These are phyloP conservation scores for Helostoma temminkii DNA, from an alignment of 2,797 vertebrate genomes.

Conservation along the genomic window DNA sequence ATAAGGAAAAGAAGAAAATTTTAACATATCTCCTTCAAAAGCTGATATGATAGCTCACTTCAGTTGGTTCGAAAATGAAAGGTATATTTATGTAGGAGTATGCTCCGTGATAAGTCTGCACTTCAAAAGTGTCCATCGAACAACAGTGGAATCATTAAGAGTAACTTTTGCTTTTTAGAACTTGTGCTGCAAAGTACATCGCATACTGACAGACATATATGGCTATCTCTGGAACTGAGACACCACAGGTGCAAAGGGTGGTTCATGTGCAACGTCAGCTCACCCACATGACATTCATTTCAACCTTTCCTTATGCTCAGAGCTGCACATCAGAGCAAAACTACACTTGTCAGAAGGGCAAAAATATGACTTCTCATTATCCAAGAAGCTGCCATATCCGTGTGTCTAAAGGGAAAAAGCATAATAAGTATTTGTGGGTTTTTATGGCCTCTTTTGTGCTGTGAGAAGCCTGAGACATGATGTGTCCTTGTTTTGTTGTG, in stretches of 20 bases:
- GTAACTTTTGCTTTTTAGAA: constrained; percentile 37
- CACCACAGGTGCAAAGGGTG: constrained; percentile 18
- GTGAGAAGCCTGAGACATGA: constrained; percentile 48
- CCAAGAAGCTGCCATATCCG: constrained; percentile 38
- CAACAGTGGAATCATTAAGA: constrained; percentile 44
- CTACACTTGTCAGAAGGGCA: constrained; percentile 49
- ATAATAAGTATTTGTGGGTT: constrained; percentile 54
- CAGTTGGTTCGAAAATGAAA: constrained; percentile 11
- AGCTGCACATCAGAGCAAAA: constrained; percentile 36
- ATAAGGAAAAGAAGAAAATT: background rate
- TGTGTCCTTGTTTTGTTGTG: constrained; percentile 50
- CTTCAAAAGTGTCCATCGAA: constrained; percentile 1
- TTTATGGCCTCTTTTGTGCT: constrained; percentile 42
- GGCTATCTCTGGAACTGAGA: constrained; percentile 30
- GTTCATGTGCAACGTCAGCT: constrained; percentile 35
- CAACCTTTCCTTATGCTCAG: constrained; percentile 34
- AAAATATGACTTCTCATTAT: constrained; percentile 66
- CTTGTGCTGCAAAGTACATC: constrained; percentile 28
- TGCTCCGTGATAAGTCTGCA: constrained; percentile 2
- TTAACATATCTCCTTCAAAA: constrained; percentile 14
- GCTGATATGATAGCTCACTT: constrained; percentile 1
- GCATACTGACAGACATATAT: constrained; percentile 16
- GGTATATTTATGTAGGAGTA: background rate
- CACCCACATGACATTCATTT: constrained; percentile 44
- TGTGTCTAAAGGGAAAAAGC: constrained; percentile 37